Base-by-base conservation (phyloP, 2,888 invertebrate species). In the Xylophagus ater region DNA sequence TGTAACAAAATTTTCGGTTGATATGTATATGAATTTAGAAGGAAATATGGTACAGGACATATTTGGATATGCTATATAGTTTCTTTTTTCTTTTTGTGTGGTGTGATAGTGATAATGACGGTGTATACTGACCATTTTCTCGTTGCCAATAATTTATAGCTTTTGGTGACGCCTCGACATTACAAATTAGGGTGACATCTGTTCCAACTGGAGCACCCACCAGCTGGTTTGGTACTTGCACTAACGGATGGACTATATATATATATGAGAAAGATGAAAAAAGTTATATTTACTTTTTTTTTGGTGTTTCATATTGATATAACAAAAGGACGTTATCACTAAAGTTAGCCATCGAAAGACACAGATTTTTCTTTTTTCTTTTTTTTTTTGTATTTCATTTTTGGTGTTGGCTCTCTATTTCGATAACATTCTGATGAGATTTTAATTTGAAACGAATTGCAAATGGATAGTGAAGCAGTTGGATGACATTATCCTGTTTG, bases 121-220 rank as follows among this genome's bases (percentile, higher is more conserved):
- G n/a, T n/a, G n/a, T n/a, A n/a, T n/a, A 61, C 74, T 74, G 67
- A 88, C 88, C 87, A 56, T 81, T 82, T 62, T 86, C 87, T 59
- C 86, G 78, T 45, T 85, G 88, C 89, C 89, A 89, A 67, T 87
- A 89, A 74, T 89, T 89, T 71, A 90, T 89, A 59, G 89, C 86
- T 67, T 87, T 88, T 24, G 89, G 89, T 41, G 88, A 89, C 41
- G 90, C 89, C 64, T 90, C 90, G 42, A 89, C 88, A 62, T 84
- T 81, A 59, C 78, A 78, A 62, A 86, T 82, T 53, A 90, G 73
- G 44, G 81, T 82, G 59, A 89, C 87, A 65, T 88, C 82, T 49
- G 85, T 84, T 53, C 81, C 79, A 51, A 81, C 76, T 38, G 88
- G 87, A 44, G 88, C 87, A 23, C 89, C 89, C 47, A 90, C 87